These are phyloP conservation scores for Halocaridina rubra DNA, from an alignment of 2,888 invertebrate species.

Conservation along the genomic window DNA sequence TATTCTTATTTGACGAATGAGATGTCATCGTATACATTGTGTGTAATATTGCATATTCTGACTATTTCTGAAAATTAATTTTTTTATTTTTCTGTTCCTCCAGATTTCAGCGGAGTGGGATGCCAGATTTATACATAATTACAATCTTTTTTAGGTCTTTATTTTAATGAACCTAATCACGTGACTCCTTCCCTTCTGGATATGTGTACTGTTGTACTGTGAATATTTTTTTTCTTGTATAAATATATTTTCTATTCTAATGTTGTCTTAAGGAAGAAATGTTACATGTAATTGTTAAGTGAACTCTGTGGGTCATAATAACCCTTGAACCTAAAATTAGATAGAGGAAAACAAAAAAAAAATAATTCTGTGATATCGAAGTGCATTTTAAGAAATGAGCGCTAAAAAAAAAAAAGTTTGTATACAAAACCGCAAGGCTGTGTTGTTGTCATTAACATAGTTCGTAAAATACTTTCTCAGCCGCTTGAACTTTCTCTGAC, in stretches of 20 bases:
- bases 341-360: too few species aligned
- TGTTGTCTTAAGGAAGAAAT: neutral
- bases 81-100: neutral
- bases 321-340: too few species aligned
- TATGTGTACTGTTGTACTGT: neutral
- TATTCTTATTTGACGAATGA: too few species aligned
- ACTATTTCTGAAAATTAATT: too few species aligned
- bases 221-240: neutral
- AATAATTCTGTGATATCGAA: constrained; percentile 47
- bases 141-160: too few species aligned
- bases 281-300: too few species aligned
- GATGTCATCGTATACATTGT: too few species aligned
- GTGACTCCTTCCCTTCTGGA: too few species aligned
- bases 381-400: constrained; percentile 46
- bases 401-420: neutral
- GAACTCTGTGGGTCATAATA: too few species aligned
- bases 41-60: too few species aligned
- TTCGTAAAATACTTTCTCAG: constrained; percentile 2
- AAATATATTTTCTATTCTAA: neutral
- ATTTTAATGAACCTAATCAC: too few species aligned
- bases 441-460: constrained; percentile 21
- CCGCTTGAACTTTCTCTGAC: neutral
- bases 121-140: neutral
- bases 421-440: constrained; percentile 31
- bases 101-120: constrained; percentile 23